Evolutionary conservation across 2,113 vertebrate species (phyloP), one percentile per base, ranked within the genome.

Genomic region (Oryzias melastigma): DNA sequence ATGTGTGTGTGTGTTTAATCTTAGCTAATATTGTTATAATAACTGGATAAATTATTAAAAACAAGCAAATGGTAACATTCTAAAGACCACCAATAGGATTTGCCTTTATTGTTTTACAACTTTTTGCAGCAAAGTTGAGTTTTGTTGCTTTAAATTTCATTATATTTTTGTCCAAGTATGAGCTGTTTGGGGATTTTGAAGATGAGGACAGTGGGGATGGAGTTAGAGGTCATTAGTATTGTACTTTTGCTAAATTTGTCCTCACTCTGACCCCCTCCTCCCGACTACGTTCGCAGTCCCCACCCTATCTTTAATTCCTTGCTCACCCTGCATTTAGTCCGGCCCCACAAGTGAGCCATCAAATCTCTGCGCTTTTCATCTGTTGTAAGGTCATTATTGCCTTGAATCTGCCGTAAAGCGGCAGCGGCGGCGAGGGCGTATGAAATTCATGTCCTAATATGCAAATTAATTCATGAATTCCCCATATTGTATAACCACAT

Each of bases 1-100:
- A 76, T 83, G 86, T 87, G 81, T 85, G 83, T 87, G 86, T 47
- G 46, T 90, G 87, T 91, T 92, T 92, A 91, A 92, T 92, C 88
- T 90, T 81, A 81, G 90, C 92, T 91, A 92, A 92, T 92, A 91
- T 91, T 91, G 90, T 91, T 91, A 92, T 89, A 92, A 92, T 91
- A 92, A 91, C 87, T 78, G 72, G 85, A 91, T 92, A 84, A 92
- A 93, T 92, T 91, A 93, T 93, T 93, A 87, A 92, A 93, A 92
- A 92, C 88, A 92, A 90, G 87, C 84, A 89, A 87, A 88, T 89
- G 83, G 78, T 75, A 75, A 82, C 88, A 85, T 77, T 83, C 53
- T 69, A 67, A 70, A 84, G 81, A 87, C 87, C 86, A 90, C 84
- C 85, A 62, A 29, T 77, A 80, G 64, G 64, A 62, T 44, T 62